Conservation (phyloP, 2,888 invertebrate genomes). For the Hymenopus coronatus region DNA sequence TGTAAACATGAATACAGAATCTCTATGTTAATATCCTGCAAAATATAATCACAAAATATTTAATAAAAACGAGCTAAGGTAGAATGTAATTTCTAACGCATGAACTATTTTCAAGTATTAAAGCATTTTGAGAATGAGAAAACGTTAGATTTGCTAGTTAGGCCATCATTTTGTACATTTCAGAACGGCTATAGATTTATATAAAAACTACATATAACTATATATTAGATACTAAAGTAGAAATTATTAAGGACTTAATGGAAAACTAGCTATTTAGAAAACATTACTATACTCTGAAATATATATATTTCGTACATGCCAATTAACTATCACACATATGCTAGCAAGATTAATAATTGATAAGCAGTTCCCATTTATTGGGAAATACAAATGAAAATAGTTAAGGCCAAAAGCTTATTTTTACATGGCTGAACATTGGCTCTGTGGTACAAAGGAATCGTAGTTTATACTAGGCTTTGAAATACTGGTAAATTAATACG, state of each 20-base stretch:
- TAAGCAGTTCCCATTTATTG: not conserved
- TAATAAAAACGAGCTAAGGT: not conserved
- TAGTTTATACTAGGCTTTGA: not conserved
- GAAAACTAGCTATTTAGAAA: not conserved
- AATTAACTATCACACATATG: not conserved
- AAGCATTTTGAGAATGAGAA: not conserved
- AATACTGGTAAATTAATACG: not conserved
- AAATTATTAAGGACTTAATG: not conserved
- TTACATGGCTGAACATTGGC: not conserved
- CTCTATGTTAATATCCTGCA: too few relatives aligned
- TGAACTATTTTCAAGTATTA: not conserved
- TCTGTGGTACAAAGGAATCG: not conserved
- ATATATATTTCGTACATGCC: not conserved
- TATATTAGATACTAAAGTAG: not conserved
- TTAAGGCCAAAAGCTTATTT: not conserved
- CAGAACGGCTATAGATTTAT: slow-evolving; percentile 12
- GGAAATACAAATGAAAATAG: not conserved
- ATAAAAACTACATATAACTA: not conserved
- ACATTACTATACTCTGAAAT: not conserved
- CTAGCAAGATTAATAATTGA: not conserved
- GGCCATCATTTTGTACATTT: slow-evolving; percentile 11
- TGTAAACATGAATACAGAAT: too few relatives aligned
- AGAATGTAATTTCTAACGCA: not conserved
- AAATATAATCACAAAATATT: not conserved
- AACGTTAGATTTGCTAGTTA: not conserved